These are phyloP conservation scores for Laterallus jamaicensis DNA, from an alignment of 2,113 vertebrate species.

Conservation along the genomic window DNA sequence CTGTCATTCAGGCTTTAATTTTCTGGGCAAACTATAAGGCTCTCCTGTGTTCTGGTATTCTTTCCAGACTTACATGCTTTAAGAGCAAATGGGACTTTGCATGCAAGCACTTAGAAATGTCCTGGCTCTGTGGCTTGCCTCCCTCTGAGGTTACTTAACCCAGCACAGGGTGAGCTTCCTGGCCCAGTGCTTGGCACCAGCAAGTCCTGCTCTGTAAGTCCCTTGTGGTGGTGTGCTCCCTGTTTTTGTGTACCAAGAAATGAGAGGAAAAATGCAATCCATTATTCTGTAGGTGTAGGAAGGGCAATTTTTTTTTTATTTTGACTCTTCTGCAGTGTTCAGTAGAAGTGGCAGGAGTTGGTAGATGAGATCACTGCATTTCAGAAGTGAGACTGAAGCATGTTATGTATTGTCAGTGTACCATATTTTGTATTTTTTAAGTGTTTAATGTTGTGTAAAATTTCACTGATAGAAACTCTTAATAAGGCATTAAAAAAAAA, in stretches of 20 bases:
- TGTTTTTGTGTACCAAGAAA: background rate
- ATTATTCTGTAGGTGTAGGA: background rate
- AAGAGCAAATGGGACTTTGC: background rate
- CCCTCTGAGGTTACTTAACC: background rate
- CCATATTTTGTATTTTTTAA: slow-evolving; percentile 31
- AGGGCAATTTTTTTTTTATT: background rate
- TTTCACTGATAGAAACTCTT: slow-evolving; percentile 43
- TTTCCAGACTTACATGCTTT: background rate
- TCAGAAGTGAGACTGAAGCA: background rate
- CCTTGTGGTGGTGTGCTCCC: background rate
- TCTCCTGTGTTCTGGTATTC: background rate
- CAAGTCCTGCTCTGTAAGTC: background rate
- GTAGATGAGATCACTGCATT: background rate
- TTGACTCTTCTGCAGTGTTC: background rate
- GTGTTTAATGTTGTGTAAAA: slow-evolving; percentile 61
- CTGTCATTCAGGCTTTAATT: background rate
- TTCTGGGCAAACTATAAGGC: background rate
- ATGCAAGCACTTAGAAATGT: background rate
- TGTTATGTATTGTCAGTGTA: background rate
- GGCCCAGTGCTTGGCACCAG: background rate
- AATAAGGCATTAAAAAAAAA: slow-evolving; percentile 62
- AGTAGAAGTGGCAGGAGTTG: background rate
- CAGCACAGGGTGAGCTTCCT: background rate
- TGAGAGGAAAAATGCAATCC: background rate
- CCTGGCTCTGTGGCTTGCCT: background rate